Evolutionary conservation across 2,888 invertebrate genomes (phyloP).

Genomic region (Sesia apiformis): DNA sequence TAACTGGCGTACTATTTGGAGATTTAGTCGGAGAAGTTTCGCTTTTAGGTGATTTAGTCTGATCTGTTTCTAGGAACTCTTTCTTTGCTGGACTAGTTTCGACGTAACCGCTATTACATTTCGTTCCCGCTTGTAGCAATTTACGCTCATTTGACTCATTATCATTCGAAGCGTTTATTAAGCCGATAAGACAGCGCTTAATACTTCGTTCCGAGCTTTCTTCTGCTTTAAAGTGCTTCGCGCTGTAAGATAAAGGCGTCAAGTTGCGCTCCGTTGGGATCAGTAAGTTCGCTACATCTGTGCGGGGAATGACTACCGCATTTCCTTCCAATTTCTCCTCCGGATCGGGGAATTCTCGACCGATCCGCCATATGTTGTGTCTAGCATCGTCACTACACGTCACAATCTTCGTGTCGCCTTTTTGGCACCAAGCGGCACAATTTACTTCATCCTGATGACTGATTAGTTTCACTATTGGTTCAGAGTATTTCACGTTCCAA

Average conservation of each 20-base stretch:
- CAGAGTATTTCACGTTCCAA: slow-evolving; percentile 81
- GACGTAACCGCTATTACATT: slow-evolving; percentile 41
- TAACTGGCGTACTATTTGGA: slow-evolving; percentile 23
- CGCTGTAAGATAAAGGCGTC: no score
- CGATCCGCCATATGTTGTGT: slow-evolving; percentile 84
- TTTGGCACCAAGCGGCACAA: slow-evolving; percentile 85
- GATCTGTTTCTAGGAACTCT: no score
- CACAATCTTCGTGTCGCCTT: slow-evolving; percentile 77
- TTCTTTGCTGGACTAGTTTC: slow-evolving; percentile 5
- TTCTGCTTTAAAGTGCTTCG: no score
- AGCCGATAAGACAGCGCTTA: slow-evolving; percentile 55
- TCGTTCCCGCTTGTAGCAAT: slow-evolving; percentile 26
- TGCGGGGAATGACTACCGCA: slow-evolving; percentile 22
- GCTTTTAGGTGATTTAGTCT: slow-evolving; percentile 14
- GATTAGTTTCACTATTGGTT: slow-evolving; percentile 79
- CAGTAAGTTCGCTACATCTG: no score
- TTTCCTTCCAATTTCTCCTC: slow-evolving; percentile 24
- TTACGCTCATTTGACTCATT: slow-evolving; percentile 24
- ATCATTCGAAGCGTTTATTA: slow-evolving; percentile 35
- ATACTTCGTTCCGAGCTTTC: no score
- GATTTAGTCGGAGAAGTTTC: slow-evolving; percentile 19
- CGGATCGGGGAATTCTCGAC: slow-evolving; percentile 58
- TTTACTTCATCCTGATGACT: slow-evolving; percentile 92
- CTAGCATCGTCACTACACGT: slow-evolving; percentile 90
- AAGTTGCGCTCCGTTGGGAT: no score